Evolutionary conservation across 2,797 vertebrate genomes (phyloP).

Genomic region (Oreochromis grahami): DNA sequence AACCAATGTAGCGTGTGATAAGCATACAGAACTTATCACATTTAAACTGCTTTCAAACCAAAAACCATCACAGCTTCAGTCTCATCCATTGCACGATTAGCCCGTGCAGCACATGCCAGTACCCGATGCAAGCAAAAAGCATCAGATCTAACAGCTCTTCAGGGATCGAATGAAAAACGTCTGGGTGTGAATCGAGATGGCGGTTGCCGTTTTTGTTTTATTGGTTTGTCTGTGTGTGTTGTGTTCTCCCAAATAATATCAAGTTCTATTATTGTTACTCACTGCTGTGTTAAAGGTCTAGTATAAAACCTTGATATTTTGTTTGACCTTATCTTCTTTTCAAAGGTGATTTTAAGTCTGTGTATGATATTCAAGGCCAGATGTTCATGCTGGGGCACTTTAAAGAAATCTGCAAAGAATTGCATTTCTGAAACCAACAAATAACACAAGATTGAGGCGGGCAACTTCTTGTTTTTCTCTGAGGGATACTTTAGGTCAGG

Average conservation of each 20-base stretch:
- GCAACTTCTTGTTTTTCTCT: neutral
- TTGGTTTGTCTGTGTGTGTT: neutral
- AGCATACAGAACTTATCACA: neutral
- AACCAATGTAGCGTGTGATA: conserved; percentile 32
- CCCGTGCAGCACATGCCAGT: neutral
- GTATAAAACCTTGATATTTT: neutral
- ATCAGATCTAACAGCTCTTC: neutral
- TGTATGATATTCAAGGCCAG: neutral
- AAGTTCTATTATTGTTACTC: neutral
- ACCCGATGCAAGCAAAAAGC: neutral
- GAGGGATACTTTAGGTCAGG: neutral
- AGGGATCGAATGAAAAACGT: neutral
- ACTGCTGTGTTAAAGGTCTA: neutral
- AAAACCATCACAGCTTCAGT: conserved; percentile 6
- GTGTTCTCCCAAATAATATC: conserved; percentile 11
- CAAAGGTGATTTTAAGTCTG: neutral
- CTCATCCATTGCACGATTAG: neutral
- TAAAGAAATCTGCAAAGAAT: neutral
- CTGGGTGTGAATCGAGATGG: neutral
- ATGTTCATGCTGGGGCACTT: neutral
- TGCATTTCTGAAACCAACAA: neutral
- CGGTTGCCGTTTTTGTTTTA: neutral
- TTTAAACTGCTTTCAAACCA: conserved; percentile 19
- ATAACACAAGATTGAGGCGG: neutral
- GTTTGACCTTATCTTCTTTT: neutral